phyloP scores from a whole-genome alignment of 2,113 vertebrate species.

The Hyperopisus bebe region DNA sequence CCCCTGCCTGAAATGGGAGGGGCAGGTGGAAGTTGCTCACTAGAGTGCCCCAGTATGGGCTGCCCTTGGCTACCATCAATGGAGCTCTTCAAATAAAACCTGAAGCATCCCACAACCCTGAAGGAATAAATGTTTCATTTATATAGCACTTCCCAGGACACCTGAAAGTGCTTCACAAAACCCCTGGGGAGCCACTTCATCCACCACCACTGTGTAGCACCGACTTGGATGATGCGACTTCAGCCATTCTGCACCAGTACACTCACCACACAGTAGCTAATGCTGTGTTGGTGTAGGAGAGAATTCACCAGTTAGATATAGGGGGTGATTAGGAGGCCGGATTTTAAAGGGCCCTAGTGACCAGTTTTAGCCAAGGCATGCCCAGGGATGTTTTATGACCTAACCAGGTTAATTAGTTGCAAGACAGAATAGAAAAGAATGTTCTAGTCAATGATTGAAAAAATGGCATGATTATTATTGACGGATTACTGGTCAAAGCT shows the following conservation, averaged over 20 bases:
- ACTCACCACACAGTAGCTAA: not conserved
- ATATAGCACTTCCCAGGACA: not conserved
- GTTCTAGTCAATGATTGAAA: not conserved
- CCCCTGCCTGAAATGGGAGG: not conserved
- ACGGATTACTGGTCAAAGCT: not conserved
- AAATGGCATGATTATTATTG: not conserved
- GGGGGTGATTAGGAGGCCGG: not conserved
- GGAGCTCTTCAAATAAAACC: not conserved
- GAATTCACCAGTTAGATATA: not conserved
- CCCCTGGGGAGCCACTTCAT: not conserved
- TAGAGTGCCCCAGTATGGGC: not conserved
- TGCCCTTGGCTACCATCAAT: not conserved
- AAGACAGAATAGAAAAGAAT: not conserved
- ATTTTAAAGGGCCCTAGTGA: not conserved
- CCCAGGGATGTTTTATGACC: not conserved
- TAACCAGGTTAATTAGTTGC: not conserved
- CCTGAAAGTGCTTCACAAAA: not conserved
- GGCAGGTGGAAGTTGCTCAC: not conserved
- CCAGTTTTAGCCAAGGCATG: not conserved
- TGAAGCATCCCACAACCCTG: not conserved
- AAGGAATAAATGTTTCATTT: not conserved
- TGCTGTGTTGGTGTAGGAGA: not conserved
- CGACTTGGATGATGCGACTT: not conserved
- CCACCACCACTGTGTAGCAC: not conserved
- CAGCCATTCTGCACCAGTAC: not conserved